Base-by-base conservation (phyloP, 2,888 invertebrate species). In the Caenorhabditis imperialis region DNA sequence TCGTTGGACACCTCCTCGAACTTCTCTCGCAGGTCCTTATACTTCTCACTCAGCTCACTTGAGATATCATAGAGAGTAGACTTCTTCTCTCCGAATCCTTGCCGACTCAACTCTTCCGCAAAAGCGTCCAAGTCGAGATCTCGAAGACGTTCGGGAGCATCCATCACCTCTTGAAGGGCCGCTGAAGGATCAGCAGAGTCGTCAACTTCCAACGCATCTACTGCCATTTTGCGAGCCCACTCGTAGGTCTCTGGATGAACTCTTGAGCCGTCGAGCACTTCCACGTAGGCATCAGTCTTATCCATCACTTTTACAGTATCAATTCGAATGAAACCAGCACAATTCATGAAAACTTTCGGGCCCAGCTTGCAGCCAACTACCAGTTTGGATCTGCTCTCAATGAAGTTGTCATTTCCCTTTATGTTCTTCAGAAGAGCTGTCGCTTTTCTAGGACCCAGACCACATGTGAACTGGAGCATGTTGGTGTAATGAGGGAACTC, bases 191-290 rank as follows among this genome's bases (percentile, higher is more conserved):
- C 85, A 3, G 80, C 75, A 25, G 67, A 73, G 40, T 83, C 81
- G 51, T 86, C 86, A 85, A 97, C 96, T 86, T 99, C 99, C 48
- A 99, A 90, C 1, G 99, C 99, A 89, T 99, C 99, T 0, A 98
- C 96, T 0, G 99, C 99, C 98, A 99, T 99, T 90, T 99, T 99
- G 40, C 98, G 91, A 0, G 99, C 99, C 98, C 98, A 98, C 88
- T 99, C 99, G 89, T 99, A 99, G 0, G 97, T 96, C 90, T 99
- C 99, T 0, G 98, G 98, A 90, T 99, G 99, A 0, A 99, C 97
- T 83, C 99, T 92, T 0, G 98, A 96, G 0, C 97, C 96, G 88
- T 99, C 99, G 57, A 99, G 90, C 1, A 84, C 90, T 97, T 94
- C 86, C 12, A 86, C 81, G 55, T 85, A 87, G 8, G 75, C 74